Percentiles rank a stretch among this genome's conserved stretches.
Conservation (phyloP, 2,888 invertebrate genomes). For the Nomada fucata region DNA sequence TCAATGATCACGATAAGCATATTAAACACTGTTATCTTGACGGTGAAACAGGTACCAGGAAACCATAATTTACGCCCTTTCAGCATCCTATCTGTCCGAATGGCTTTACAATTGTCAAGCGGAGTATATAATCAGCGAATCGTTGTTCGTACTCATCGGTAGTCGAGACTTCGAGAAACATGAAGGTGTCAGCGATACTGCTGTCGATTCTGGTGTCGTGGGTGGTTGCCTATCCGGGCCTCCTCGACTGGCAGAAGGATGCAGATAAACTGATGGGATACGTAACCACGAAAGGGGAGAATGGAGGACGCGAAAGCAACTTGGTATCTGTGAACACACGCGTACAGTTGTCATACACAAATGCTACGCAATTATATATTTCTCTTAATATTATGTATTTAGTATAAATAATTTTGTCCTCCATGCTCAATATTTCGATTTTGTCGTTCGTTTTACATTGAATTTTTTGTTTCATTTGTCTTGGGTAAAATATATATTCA, state of each 20-base stretch:
- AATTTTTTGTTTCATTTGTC: neutral
- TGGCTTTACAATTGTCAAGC: slow-evolving; percentile 56
- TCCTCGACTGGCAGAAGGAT: neutral
- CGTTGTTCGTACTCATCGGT: slow-evolving; percentile 24
- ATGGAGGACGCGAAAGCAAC: neutral
- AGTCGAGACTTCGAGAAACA: slow-evolving; percentile 11
- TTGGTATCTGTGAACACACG: slow-evolving; percentile 2
- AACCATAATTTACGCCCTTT: slow-evolving; percentile 5
- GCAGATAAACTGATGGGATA: neutral
- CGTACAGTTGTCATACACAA: neutral
- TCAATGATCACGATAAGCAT: slow-evolving; percentile 13
- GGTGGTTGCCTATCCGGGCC: slow-evolving; percentile 9
- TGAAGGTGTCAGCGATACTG: slow-evolving; percentile 46
- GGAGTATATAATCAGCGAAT: slow-evolving; percentile 51
- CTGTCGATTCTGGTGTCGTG: slow-evolving; percentile 18
- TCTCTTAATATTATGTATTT: too few species aligned
- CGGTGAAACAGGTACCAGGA: slow-evolving; percentile 13
- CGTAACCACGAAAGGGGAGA: neutral
- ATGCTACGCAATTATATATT: neutral
- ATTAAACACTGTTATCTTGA: slow-evolving; percentile 17
- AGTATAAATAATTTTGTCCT: too few species aligned
- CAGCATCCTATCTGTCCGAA: too few species aligned
- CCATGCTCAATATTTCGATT: neutral
- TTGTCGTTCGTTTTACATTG: neutral
- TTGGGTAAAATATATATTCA: too few species aligned